Conservation (phyloP, 2,888 invertebrate genomes). For the Platerodrilus igneus region DNA sequence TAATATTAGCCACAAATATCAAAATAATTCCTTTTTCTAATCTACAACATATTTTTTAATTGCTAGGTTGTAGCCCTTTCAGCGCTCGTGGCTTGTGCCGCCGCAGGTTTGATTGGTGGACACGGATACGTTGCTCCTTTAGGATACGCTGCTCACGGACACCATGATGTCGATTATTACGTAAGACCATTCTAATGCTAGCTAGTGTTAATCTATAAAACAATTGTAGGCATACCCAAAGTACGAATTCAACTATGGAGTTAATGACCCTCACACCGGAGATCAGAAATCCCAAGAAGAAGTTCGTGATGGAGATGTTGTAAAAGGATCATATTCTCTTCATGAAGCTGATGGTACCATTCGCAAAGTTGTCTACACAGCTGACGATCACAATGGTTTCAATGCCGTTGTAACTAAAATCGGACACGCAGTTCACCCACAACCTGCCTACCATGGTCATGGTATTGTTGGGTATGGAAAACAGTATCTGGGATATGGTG, state of each 20-base stretch:
- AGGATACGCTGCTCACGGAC: too few relatives aligned
- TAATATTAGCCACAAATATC: too few relatives aligned
- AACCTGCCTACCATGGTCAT: neutral
- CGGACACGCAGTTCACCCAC: slow-evolving; percentile 34
- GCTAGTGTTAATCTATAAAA: too few relatives aligned
- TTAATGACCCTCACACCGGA: slow-evolving; percentile 57
- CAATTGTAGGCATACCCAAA: slow-evolving; percentile 55
- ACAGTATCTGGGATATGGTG: slow-evolving; percentile 12
- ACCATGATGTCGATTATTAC: too few relatives aligned
- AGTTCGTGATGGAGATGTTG: slow-evolving; percentile 59
- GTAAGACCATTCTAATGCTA: too few relatives aligned
- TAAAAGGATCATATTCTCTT: slow-evolving; percentile 58
- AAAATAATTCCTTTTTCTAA: too few relatives aligned
- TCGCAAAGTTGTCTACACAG: slow-evolving; percentile 57
- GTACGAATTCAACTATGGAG: slow-evolving; percentile 57
- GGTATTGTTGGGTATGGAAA: slow-evolving; percentile 5
- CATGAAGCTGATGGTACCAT: slow-evolving; percentile 57
- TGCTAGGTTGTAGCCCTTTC: too few relatives aligned
- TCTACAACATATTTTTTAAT: too few relatives aligned
- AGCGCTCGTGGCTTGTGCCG: too few relatives aligned
- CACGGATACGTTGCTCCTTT: too few relatives aligned
- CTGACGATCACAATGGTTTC: slow-evolving; percentile 57
- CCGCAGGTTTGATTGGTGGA: too few relatives aligned
- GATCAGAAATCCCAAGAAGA: slow-evolving; percentile 59
- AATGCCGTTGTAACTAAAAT: slow-evolving; percentile 57